Evolutionary conservation across 2,797 vertebrate species (phyloP).

Genomic region (Lerista edwardsae): DNA sequence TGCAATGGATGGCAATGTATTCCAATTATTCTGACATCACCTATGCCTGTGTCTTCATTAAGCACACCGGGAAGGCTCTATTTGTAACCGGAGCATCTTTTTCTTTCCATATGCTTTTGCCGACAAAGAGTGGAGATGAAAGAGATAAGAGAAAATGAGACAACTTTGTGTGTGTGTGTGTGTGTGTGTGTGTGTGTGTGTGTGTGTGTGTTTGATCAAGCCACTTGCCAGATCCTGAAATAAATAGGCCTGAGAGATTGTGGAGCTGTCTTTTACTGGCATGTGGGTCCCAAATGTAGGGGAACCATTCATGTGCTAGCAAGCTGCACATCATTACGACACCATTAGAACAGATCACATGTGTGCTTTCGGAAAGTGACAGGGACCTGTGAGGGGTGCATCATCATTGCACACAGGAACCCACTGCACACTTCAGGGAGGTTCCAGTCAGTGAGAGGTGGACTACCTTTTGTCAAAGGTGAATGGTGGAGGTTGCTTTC

Average conservation of each 20-base stretch:
- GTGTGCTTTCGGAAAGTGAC: neutral
- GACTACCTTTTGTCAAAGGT: neutral
- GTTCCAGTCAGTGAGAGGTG: neutral
- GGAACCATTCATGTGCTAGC: neutral
- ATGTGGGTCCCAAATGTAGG: neutral
- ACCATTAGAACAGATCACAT: too few species aligned
- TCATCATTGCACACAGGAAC: neutral
- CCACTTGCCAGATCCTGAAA: neutral
- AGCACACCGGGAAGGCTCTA: neutral
- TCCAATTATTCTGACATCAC: slow-evolving; percentile 24
- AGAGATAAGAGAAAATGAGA: neutral
- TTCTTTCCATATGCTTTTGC: slow-evolving; percentile 5
- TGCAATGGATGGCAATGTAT: slow-evolving; percentile 33
- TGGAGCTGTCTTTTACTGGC: too few species aligned
- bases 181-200: too few species aligned
- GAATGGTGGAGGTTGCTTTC: neutral
- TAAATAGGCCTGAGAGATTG: neutral
- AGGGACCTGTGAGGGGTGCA: neutral
- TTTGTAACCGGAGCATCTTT: neutral
- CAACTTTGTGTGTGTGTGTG: too few species aligned
- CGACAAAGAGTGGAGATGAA: slow-evolving; percentile 6
- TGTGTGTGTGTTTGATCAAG: neutral
- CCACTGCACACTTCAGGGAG: neutral
- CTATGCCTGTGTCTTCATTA: slow-evolving; percentile 32
- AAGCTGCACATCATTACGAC: neutral